phyloP scores from a whole-genome alignment of 2,888 invertebrate genomes.

The Herminia tarsipennalis region DNA sequence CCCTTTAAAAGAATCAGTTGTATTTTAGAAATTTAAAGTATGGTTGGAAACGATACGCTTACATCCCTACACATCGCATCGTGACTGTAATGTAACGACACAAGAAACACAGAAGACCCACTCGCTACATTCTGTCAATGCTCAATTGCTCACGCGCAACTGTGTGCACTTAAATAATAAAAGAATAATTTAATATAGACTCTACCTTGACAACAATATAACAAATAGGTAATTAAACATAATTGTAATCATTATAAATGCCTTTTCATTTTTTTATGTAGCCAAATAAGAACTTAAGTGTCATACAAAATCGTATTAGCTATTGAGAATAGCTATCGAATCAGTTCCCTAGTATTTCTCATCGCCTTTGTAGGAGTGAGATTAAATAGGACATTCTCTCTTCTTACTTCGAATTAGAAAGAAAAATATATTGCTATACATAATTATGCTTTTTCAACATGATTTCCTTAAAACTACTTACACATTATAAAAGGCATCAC shows the following conservation, averaged over 20 bases:
- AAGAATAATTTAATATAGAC: slow-evolving; percentile 81
- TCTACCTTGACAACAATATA: slow-evolving; percentile 80
- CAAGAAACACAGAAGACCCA: slow-evolving; percentile 41
- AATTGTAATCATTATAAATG: slow-evolving; percentile 76
- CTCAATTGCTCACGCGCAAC: slow-evolving; percentile 49
- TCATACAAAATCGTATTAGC: slow-evolving; percentile 50
- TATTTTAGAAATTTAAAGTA: slow-evolving; percentile 43
- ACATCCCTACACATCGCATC: slow-evolving; percentile 26
- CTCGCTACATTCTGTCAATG: slow-evolving; percentile 38
- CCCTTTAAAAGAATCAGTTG: slow-evolving; percentile 39
- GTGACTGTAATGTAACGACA: slow-evolving; percentile 27
- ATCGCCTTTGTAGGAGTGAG: slow-evolving; percentile 58
- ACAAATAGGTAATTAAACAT: slow-evolving; percentile 72
- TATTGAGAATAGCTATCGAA: slow-evolving; percentile 51
- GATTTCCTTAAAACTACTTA: slow-evolving; percentile 78
- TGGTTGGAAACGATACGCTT: slow-evolving; percentile 35
- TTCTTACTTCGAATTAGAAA: slow-evolving; percentile 64
- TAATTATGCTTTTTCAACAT: slow-evolving; percentile 70
- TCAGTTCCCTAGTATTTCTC: slow-evolving; percentile 53
- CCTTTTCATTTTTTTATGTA: slow-evolving; percentile 65
- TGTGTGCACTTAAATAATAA: slow-evolving; percentile 64
- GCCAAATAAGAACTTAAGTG: slow-evolving; percentile 67
- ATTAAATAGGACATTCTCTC: slow-evolving; percentile 63
- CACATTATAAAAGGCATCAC: slow-evolving; percentile 81
- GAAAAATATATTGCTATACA: slow-evolving; percentile 69